phyloP scores from a whole-genome alignment of 2,888 invertebrate genomes.

The Harpalus rufipes region DNA sequence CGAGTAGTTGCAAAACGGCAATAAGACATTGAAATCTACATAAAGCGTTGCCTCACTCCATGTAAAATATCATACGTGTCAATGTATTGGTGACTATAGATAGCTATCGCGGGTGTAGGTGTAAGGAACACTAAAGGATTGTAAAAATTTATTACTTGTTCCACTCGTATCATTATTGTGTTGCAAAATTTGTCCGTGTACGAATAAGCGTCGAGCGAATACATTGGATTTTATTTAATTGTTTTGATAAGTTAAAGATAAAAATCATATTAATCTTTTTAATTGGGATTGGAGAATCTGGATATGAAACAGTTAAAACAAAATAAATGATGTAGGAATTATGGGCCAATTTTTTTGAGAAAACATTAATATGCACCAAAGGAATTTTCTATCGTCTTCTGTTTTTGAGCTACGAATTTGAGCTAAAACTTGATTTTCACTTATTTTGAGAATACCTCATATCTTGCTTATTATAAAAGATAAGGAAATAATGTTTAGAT shows the following conservation, averaged over 20 bases:
- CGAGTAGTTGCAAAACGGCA: conserved; percentile 36
- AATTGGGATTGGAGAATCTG: too few relatives aligned
- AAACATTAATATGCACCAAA: too few relatives aligned
- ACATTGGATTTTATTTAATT: conserved; percentile 16
- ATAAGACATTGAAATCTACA: conserved; percentile 50
- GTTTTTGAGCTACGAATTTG: too few relatives aligned
- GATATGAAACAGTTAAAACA: too few relatives aligned
- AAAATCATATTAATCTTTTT: neutral
- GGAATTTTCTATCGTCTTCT: too few relatives aligned
- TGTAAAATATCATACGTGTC: conserved; percentile 25
- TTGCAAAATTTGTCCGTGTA: conserved; percentile 40
- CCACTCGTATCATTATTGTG: conserved; percentile 36
- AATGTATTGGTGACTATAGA: conserved; percentile 21
- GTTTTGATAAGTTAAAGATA: neutral
- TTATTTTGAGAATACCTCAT: too few relatives aligned
- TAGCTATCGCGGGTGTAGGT: neutral
- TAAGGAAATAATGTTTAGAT: too few relatives aligned
- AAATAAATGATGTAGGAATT: too few relatives aligned
- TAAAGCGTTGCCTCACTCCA: conserved; percentile 25
- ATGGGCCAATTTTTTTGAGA: too few relatives aligned
- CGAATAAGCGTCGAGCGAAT: conserved; percentile 10
- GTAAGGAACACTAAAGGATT: conserved; percentile 24
- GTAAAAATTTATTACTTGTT: conserved; percentile 48
- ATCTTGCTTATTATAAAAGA: too few relatives aligned
- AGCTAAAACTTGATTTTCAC: too few relatives aligned